Conservation (phyloP, 23 tunicate genomes). For the Phallusia fumigata region DNA sequence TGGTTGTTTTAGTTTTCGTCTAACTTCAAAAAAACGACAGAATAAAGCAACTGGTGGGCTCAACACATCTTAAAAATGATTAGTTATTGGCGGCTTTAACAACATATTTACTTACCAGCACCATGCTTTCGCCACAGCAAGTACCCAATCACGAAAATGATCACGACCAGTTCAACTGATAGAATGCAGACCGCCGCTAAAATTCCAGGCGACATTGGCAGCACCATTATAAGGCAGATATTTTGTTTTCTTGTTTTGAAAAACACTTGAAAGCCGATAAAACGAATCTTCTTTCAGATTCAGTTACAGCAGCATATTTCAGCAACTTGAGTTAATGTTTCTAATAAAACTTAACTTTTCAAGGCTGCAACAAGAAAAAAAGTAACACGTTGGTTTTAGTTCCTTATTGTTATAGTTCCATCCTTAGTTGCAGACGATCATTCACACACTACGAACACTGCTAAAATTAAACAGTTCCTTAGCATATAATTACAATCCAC, state of each 20-base stretch:
- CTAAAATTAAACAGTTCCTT: too few species aligned
- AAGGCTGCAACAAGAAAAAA: background rate
- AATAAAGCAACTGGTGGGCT: too few species aligned
- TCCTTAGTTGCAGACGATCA: too few species aligned
- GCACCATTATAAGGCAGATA: constrained; percentile 44
- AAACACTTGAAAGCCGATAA: background rate
- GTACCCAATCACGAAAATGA: constrained; percentile 52
- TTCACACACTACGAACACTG: too few species aligned
- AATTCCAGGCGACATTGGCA: constrained; percentile 53
- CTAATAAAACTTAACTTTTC: background rate
- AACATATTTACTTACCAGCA: constrained; percentile 11
- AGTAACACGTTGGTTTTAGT: too few species aligned
- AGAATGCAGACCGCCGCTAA: constrained; percentile 76
- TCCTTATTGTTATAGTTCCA: too few species aligned
- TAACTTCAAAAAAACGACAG: too few species aligned
- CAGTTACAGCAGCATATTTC: background rate
- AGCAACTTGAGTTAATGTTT: constrained; percentile 6
- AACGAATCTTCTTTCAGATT: background rate
- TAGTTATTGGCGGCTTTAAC: background rate
- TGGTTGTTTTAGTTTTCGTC: too few species aligned
- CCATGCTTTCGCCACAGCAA: constrained; percentile 36
- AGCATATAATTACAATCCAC: too few species aligned
- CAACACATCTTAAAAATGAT: too few species aligned
- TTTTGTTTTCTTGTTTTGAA: background rate
- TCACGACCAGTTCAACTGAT: constrained; percentile 67